A percentile compares a stretch with the other conserved stretches of the same genome.
Conservation (phyloP, 2,888 invertebrate genomes). For the Apodemia hepburni region DNA sequence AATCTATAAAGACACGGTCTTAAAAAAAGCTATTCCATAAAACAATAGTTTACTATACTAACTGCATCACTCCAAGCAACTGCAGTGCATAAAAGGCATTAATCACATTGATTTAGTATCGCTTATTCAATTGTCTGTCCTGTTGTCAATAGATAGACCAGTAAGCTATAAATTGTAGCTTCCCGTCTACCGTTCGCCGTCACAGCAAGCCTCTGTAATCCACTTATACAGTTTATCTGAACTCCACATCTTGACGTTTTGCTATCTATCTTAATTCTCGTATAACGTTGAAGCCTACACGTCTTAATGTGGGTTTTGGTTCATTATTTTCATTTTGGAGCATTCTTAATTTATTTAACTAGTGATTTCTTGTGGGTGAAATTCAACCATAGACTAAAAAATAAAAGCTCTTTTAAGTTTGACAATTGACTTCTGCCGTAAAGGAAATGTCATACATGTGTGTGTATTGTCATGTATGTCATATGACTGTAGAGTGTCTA, state of each 20-base stretch:
- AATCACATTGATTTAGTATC: conserved; percentile 23
- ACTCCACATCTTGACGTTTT: conserved; percentile 18
- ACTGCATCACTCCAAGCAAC: conserved; percentile 7
- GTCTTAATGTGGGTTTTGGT: not conserved
- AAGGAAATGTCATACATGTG: too few species aligned
- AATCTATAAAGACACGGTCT: not conserved
- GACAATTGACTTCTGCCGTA: too few species aligned
- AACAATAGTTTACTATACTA: not conserved
- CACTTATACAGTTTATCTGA: conserved; percentile 17
- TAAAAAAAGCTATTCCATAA: not conserved
- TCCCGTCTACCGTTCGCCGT: conserved; percentile 16
- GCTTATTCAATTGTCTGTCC: conserved; percentile 24
- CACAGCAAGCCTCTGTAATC: conserved; percentile 18
- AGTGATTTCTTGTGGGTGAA: too few species aligned
- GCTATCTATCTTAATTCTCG: conserved; percentile 8
- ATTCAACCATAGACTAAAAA: too few species aligned
- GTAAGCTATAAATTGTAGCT: conserved; percentile 17
- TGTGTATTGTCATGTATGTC: too few species aligned
- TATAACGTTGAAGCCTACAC: conserved; percentile 10
- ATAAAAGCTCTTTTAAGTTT: too few species aligned
- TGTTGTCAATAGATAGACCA: conserved; percentile 19
- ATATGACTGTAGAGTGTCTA: too few species aligned
- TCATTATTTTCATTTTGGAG: not conserved
- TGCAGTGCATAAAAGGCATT: conserved; percentile 16
- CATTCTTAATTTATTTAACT: too few species aligned